Base-by-base conservation (phyloP, 1,140 invertebrate species). In the Wiebesia pumilae region DNA sequence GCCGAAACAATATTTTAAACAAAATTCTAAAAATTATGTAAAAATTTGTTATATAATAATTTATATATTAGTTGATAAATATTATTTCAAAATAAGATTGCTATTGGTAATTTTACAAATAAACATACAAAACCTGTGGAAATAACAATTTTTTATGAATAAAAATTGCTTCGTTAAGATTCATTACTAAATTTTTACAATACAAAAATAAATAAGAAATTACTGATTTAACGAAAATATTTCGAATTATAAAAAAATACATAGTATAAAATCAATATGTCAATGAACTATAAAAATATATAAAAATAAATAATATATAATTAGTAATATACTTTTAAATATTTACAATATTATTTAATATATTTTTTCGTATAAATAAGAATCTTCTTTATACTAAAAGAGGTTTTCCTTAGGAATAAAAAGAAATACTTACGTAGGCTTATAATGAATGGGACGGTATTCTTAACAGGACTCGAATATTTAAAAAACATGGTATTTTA, bases 381-480 rank as follows among this genome's bases (percentile, higher is more conserved):
- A 54, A 54, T 75, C 40, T 83, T 73, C 58, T 69, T 81, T 81
- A 65, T 81, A 40, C 54, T 38, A 81, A 38, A 81, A 65, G 51
- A 33, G 58, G 35, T 81, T 81, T 79, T 58, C 77, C 58, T 67
- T 81, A 27, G 1, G 27, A 47, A 82, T 51, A 82, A 82, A 82
- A 82, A 71, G 43, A 82, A 82, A 51, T 83, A 54, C 71, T 77
- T 77, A 77, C 82, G 82, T 77, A 75, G 82, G 71, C 65, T 62
- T 75, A 71, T 83, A 83, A 83, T 62, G n/a, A 83, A 83, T 83
- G 82, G 71, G 82, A 73, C 54, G 54, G 81, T 51, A 82, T 82
- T 82, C 43, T 54, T 27, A 82, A 75, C 71, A 83, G 58, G 82
- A 30, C 82, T 75, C 27, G 51, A 75, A 77, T 62, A 77, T 62